phyloP scores from a whole-genome alignment of 2,113 vertebrate genomes.

The Apistogramma diplotaenia region DNA sequence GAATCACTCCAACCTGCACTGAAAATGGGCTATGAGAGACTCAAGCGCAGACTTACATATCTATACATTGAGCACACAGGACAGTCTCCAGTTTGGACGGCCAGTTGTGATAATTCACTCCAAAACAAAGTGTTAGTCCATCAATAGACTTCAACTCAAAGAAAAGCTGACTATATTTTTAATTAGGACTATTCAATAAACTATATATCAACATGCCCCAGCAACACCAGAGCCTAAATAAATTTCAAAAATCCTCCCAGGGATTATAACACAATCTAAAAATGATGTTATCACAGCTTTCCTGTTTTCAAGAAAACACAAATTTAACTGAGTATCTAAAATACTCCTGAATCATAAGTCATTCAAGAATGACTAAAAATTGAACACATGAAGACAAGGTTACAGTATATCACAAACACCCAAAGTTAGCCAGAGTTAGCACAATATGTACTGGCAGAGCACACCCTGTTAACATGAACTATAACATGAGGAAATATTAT shows the following conservation, averaged over 20 bases:
- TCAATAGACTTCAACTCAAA: constrained; percentile 23
- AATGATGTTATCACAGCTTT: not conserved
- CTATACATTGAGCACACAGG: not conserved
- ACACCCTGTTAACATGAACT: not conserved
- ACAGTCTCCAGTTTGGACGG: not conserved
- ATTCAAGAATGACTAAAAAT: not conserved
- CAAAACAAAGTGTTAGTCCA: not conserved
- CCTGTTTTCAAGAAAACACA: not conserved
- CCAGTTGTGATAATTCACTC: not conserved
- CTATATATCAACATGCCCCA: constrained; percentile 18
- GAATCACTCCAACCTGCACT: constrained; percentile 38
- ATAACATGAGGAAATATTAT: not conserved
- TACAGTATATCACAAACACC: not conserved
- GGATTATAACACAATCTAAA: not conserved
- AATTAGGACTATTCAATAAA: constrained; percentile 40
- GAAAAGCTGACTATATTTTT: constrained; percentile 24
- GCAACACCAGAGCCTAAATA: not conserved
- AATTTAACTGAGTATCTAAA: not conserved
- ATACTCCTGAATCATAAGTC: not conserved
- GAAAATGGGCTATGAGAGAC: constrained; percentile 6
- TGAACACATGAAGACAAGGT: not conserved
- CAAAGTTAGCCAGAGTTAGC: not conserved
- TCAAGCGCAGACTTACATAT: not conserved
- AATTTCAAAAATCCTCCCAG: not conserved
- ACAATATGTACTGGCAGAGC: not conserved